Conservation (phyloP, 2,113 vertebrate genomes). For the Catharus fuscescens region DNA sequence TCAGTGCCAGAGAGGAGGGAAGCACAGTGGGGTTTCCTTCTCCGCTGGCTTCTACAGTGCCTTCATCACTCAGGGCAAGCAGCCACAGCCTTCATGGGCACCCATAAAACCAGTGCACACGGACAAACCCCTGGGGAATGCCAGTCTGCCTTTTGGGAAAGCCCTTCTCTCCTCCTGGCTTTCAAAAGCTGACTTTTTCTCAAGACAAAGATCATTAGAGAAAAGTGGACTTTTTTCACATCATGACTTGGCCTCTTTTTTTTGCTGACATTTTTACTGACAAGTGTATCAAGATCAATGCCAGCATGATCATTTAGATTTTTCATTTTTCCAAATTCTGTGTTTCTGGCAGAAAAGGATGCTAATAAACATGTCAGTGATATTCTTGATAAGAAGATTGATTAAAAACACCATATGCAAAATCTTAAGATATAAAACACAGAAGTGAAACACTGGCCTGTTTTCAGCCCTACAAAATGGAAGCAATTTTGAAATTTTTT, state of each 20-base stretch:
- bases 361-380: not conserved
- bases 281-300: not conserved
- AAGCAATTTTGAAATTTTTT: constrained; percentile 22
- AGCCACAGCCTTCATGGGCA: not conserved
- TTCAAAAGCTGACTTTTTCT: not conserved
- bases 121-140: not conserved
- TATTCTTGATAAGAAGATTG: constrained; percentile 27
- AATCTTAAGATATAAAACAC: not conserved
- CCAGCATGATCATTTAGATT: not conserved
- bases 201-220: not conserved
- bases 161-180: not conserved
- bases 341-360: not conserved
- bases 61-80: not conserved
- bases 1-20: not conserved
- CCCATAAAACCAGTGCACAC: not conserved
- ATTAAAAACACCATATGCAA: not conserved
- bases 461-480: constrained; percentile 30
- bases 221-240: not conserved
- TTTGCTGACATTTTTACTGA: not conserved
- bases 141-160: fast-evolving
- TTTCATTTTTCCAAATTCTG: not conserved
- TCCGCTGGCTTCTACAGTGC: fast-evolving
- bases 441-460: not conserved
- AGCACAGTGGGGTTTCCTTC: not conserved
- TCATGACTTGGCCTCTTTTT: not conserved